Percentiles rank a stretch among this genome's conserved stretches.
phyloP scores from a whole-genome alignment of 2,113 vertebrate species.

The Rhinoderma darwinii region DNA sequence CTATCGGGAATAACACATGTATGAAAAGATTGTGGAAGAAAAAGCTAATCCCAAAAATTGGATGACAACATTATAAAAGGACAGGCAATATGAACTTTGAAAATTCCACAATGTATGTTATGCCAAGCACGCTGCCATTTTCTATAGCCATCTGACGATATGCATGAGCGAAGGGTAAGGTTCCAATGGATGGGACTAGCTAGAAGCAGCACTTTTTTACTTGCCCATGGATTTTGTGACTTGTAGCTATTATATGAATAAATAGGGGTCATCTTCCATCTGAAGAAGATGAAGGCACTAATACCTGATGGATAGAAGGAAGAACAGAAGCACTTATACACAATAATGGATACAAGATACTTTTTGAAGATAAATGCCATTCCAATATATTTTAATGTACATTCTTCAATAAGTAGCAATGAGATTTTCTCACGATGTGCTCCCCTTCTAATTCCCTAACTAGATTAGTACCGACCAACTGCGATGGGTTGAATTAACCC shows the following conservation, averaged over 20 bases:
- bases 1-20: constrained; percentile 70
- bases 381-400: constrained; percentile 18
- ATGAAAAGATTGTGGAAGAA: constrained; percentile 12
- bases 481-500: constrained; percentile 14
- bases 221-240: neutral
- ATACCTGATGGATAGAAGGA: neutral
- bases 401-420: constrained; percentile 23
- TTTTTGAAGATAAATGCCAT: neutral
- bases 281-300: neutral
- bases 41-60: neutral
- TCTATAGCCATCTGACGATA: neutral
- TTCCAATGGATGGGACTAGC: neutral
- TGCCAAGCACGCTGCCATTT: neutral
- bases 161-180: neutral
- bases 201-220: neutral
- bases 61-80: neutral
- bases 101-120: neutral
- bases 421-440: neutral
- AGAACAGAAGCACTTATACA: neutral
- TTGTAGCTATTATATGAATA: neutral
- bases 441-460: constrained; percentile 22
- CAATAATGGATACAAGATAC: neutral
- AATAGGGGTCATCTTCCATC: neutral
- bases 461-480: constrained; percentile 2
- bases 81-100: neutral